phyloP scores from a whole-genome alignment of 2,797 vertebrate genomes.

The Acanthopagrus latus region DNA sequence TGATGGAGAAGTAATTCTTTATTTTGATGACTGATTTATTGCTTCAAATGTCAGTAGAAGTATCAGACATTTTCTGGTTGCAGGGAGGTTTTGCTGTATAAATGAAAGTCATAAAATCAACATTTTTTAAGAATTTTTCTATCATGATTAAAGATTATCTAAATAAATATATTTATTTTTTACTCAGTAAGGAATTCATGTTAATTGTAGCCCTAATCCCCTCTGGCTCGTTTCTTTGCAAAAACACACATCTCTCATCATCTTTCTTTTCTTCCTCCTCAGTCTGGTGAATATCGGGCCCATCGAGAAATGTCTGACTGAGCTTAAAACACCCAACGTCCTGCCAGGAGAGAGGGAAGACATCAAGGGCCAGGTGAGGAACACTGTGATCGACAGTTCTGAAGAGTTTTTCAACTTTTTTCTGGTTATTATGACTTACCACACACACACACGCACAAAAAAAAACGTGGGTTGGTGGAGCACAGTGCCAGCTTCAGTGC shows the following conservation, averaged over 20 bases:
- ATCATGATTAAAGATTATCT: constrained; percentile 11
- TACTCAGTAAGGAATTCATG: constrained; percentile 15
- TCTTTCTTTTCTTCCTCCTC: constrained; percentile 56
- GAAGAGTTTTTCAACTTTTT: constrained; percentile 33
- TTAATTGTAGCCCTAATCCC: constrained; percentile 26
- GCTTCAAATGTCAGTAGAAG: not conserved
- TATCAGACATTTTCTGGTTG: not conserved
- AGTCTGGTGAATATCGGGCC: constrained; percentile 86
- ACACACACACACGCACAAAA: constrained; percentile 1
- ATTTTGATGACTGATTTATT: not conserved
- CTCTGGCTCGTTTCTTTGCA: constrained; percentile 12
- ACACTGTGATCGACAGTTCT: constrained; percentile 40
- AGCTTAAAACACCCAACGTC: constrained; percentile 84
- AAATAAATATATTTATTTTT: constrained; percentile 34
- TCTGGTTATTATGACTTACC: constrained; percentile 45
- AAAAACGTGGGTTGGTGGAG: constrained; percentile 49
- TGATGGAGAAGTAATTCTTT: not conserved
- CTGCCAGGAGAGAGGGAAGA: constrained; percentile 82
- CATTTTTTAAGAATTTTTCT: not conserved
- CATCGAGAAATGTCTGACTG: constrained; percentile 86
- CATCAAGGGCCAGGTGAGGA: constrained; percentile 90
- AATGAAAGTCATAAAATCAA: constrained; percentile 9
- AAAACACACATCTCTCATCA: constrained; percentile 4
- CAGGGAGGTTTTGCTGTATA: not conserved
- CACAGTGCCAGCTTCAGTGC: constrained; percentile 36